Percentiles rank a stretch among this genome's conserved stretches.
Conservation (phyloP, 1,140 invertebrate genomes). For the Drosophila auraria region DNA sequence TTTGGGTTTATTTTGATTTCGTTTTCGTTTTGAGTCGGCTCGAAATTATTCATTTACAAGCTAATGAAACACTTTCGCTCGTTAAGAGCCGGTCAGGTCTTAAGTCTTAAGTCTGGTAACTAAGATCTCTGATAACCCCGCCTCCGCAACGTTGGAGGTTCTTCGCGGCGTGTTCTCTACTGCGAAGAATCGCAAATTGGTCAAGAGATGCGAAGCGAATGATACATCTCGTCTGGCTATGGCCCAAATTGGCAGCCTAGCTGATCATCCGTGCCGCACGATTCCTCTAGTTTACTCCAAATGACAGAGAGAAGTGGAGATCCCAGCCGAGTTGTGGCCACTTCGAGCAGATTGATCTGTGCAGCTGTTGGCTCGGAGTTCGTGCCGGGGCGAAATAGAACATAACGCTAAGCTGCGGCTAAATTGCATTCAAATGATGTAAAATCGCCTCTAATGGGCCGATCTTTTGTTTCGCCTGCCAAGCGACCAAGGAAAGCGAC, state of each 20-base stretch:
- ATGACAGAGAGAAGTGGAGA: slow-evolving; percentile 23
- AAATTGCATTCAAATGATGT: slow-evolving; percentile 80
- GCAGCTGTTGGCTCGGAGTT: slow-evolving; percentile 38
- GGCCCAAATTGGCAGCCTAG: slow-evolving; percentile 62
- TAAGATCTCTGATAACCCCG: slow-evolving; percentile 22
- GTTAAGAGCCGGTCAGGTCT: slow-evolving; percentile 54
- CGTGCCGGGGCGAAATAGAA: slow-evolving; percentile 64
- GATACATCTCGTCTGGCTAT: slow-evolving; percentile 29
- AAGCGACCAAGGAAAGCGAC: slow-evolving; percentile 65
- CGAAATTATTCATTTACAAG: slow-evolving; percentile 60
- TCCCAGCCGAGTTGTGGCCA: slow-evolving; percentile 25
- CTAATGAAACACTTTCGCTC: slow-evolving; percentile 77
- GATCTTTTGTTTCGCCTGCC: slow-evolving; percentile 66
- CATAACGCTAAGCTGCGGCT: slow-evolving; percentile 76
- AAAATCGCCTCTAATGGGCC: slow-evolving; percentile 74
- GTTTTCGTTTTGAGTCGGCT: slow-evolving; percentile 48
- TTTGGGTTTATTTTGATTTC: slow-evolving; percentile 59
- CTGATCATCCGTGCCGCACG: slow-evolving; percentile 73
- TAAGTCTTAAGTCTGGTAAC: not conserved
- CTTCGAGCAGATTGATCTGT: slow-evolving; percentile 49
- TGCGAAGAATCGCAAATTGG: slow-evolving; percentile 63
- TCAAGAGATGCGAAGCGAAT: slow-evolving; percentile 49
- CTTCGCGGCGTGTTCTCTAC: slow-evolving; percentile 3
- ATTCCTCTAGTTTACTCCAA: slow-evolving; percentile 45
- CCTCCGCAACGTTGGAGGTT: slow-evolving; percentile 43